Evolutionary conservation across 2,888 invertebrate species (phyloP), one percentile per base, ranked within the genome.

Genomic region (Galerucella pusilla): DNA sequence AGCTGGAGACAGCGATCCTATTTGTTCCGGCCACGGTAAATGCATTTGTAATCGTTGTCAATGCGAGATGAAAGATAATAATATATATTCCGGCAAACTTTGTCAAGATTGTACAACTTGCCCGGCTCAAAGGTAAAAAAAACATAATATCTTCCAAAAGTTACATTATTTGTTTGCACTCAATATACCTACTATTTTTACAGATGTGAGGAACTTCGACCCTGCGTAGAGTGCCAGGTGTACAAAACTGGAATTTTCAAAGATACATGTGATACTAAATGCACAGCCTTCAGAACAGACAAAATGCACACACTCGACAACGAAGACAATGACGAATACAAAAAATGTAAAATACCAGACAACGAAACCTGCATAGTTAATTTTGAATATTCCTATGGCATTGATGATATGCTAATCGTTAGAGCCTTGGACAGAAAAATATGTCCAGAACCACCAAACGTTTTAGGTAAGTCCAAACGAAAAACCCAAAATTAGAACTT

Each of bases 81-180:
- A 90, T 5, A 73, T 80, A 77, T 90, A 90, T 80, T 89, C 90
- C 0, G 90, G 89, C 10, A 85, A 85, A 59, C 94, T 90, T 78
- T 96, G 96, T 85, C 94, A 95, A 78, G 90, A 91, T 68, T 95
- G 95, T 82, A 91, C 92, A 0, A 91, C 92, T 0, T 94, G 94
- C 81, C 90, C 90, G 0, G 90, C 90, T 2, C 88, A 90, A 78
- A 89, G 91, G 79, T 85, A 78, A 70, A 35, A 67, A 28, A 7
- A 20, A 20, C 20, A 20, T 20, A 20, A 20, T 20, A 20, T 20
- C 0, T 20, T 20, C 20, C 20, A 20, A 0, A 20, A 20, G 20
- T 20, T 20, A 20, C 20, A 20, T 20, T 20, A 20, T 20, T 20
- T 20, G 20, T 20, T 20, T 20, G 0, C 20, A 20, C 20, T 20